These are phyloP conservation scores for Smithornis capensis DNA, from an alignment of 2,113 vertebrate genomes.

Conservation along the genomic window DNA sequence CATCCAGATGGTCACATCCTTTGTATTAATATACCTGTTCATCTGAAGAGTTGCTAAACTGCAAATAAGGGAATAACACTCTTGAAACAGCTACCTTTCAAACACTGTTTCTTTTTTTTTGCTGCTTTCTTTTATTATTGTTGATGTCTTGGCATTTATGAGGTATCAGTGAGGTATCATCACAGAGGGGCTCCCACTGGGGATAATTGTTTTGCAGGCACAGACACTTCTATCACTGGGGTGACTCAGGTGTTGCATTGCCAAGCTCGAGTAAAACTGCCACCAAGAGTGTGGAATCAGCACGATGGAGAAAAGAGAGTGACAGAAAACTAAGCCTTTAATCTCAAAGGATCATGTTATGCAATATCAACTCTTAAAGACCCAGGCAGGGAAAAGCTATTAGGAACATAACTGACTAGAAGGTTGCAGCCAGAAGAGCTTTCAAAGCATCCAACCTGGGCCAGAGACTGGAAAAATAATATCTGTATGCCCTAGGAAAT, in stretches of 20 bases:
- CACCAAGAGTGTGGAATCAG: not conserved
- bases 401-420: not conserved
- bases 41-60: not conserved
- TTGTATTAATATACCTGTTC: not conserved
- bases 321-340: not conserved
- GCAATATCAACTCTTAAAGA: slow-evolving; percentile 12
- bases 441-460: not conserved
- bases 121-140: not conserved
- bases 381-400: not conserved
- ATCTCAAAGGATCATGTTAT: not conserved
- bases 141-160: not conserved
- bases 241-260: not conserved
- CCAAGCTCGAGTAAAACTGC: not conserved
- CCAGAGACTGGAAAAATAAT: not conserved
- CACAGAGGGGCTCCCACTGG: not conserved
- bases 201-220: not conserved
- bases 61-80: not conserved
- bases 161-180: not conserved
- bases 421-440: not conserved
- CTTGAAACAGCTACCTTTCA: not conserved
- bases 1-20: not conserved
- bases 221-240: not conserved
- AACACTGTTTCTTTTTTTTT: not conserved
- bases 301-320: not conserved
- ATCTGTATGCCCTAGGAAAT: not conserved